phyloP scores from a whole-genome alignment of 1,140 invertebrate species.

The Bombus huntii region DNA sequence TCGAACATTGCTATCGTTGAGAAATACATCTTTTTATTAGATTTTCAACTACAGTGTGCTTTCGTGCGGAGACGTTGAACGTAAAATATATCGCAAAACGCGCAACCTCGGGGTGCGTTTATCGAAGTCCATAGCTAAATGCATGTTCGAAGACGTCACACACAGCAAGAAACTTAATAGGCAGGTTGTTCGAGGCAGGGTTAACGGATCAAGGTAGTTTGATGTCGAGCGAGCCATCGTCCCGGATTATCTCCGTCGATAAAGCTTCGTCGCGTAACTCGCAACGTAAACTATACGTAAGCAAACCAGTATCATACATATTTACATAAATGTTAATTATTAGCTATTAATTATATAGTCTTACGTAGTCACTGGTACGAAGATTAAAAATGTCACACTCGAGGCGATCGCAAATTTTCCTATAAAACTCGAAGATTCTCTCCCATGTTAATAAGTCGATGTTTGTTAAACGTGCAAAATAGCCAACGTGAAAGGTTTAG shows the following conservation, averaged over 20 bases:
- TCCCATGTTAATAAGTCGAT: too few species aligned
- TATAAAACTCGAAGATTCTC: background rate
- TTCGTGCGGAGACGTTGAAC: too few species aligned
- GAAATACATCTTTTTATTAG: background rate
- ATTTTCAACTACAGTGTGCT: too few species aligned
- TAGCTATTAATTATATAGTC: background rate
- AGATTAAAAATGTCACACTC: background rate
- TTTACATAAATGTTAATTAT: constrained; percentile 60
- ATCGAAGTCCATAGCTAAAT: background rate
- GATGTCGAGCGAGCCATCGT: constrained; percentile 38
- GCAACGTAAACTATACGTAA: constrained; percentile 6
- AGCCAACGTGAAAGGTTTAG: background rate
- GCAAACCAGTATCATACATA: background rate
- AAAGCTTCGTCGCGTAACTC: constrained; percentile 45
- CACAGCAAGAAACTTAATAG: constrained; percentile 63
- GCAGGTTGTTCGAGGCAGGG: constrained; percentile 66
- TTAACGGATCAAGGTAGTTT: constrained; percentile 80
- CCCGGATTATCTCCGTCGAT: constrained; percentile 52
- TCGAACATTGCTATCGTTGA: background rate
- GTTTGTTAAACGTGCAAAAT: background rate
- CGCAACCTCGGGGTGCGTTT: background rate
- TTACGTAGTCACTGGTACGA: background rate
- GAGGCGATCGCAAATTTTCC: background rate
- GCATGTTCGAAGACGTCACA: background rate
- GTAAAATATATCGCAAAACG: background rate